Percentiles rank a stretch among this genome's conserved stretches.
These are phyloP conservation scores for Lepidurus packardi DNA, from an alignment of 1,140 invertebrate species.

Conservation along the genomic window DNA sequence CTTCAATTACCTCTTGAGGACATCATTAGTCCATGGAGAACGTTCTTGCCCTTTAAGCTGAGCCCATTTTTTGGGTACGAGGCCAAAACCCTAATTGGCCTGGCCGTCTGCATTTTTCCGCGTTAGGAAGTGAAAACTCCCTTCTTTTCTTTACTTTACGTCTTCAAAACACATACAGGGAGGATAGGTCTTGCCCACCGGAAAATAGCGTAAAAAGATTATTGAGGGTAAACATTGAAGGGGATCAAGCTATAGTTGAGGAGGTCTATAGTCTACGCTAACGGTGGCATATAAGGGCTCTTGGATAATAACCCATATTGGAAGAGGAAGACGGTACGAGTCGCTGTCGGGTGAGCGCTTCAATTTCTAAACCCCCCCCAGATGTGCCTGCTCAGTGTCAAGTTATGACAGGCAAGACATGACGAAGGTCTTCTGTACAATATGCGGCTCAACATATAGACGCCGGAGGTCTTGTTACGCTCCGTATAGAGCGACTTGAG, in stretches of 20 bases:
- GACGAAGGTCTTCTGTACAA: not conserved
- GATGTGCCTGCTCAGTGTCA: constrained; percentile 12
- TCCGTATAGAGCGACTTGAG: too few species aligned
- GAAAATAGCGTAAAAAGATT: too few species aligned
- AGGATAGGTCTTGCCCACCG: too few species aligned
- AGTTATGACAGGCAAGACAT: constrained; percentile 15
- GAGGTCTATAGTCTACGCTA: not conserved
- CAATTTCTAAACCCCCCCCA: constrained; percentile 3
- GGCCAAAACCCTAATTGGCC: constrained; percentile 1
- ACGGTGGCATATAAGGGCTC: not conserved
- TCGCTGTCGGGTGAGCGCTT: not conserved
- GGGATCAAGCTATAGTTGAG: not conserved
- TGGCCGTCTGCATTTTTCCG: not conserved
- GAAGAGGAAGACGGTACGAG: not conserved
- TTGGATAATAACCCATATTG: constrained; percentile 8
- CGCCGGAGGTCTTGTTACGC: too few species aligned
- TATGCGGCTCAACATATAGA: too few species aligned
- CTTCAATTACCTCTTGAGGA: constrained; percentile 1
- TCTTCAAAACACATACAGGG: not conserved
- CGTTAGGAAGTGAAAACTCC: not conserved
- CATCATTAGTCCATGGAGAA: constrained; percentile 1
- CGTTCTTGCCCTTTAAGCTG: not conserved
- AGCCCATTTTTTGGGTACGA: not conserved
- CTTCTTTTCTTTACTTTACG: not conserved
- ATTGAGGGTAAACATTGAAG: too few species aligned